Evolutionary conservation across 1,140 invertebrate genomes (phyloP), one percentile per base, ranked within the genome.

Genomic region (Chironomus tepperi): DNA sequence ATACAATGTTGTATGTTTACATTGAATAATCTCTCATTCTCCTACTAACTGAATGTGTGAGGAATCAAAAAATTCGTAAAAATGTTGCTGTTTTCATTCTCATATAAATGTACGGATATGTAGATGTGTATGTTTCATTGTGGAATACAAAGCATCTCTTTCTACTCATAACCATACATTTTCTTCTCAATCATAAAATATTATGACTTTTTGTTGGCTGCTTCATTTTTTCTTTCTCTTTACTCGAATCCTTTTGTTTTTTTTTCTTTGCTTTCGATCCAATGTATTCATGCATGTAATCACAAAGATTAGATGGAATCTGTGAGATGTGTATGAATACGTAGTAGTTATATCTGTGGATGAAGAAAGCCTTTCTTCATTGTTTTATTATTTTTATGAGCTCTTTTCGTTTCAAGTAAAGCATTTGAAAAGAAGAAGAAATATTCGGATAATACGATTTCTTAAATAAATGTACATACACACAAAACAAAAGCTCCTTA

Each of bases 181-280:
- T 15, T 57, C 18, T 9, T 70, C 16, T 19, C 16, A 70, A 70
- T 70, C 65, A 70, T 70, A 70, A 70, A 70, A 70, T 70, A 70
- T 70, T 70, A 70, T 70, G 65, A 70, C 65, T 70, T 70, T 70
- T 70, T 70, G 65, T 18, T 70, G 47, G 47, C 12, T 57, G 47
- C 47, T 57, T 57, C 47, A 70, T 70, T 70, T 70, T 70, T 70
- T 18, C 9, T 19, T 70, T 19, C n/a, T 70, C 6, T 70, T 34
- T 5, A 15, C n/a, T 57, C 15, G 47, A 57, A 57, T 57, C 47
- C 47, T 57, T 57, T 57, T 57, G 8, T 57, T 57, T 15, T 15
- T 57, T 57, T 57, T n/a, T 57, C 47, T 57, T n/a, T 57, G 24
- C 47, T 57, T 57, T 57, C 47, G n/a, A 57, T 57, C n/a, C 47